Evolutionary conservation across 35 echinoderm and acorn worm species (phyloP).

Genomic region (Ptychodera flava): DNA sequence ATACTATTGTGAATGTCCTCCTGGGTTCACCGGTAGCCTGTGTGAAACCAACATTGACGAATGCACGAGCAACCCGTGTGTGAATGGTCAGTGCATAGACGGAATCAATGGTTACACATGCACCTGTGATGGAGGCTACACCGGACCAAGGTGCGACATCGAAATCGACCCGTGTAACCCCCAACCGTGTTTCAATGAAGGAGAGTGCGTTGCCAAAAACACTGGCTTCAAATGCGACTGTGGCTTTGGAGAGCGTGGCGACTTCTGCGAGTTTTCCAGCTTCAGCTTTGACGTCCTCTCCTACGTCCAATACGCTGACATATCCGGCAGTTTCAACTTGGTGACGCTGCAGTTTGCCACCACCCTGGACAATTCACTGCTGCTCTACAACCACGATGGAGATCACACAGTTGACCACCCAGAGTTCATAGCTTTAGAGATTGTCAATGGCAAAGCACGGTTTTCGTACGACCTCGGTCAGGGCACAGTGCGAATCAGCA

Average conservation of each 20-base stretch:
- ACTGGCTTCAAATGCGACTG: slow-evolving; percentile 68
- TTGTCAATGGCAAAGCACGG: slow-evolving; percentile 45
- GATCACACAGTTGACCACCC: slow-evolving; percentile 18
- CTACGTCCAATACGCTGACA: slow-evolving; percentile 37
- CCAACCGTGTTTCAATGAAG: slow-evolving; percentile 68
- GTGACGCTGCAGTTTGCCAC: slow-evolving; percentile 76
- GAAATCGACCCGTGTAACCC: slow-evolving; percentile 72
- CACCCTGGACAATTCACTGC: slow-evolving; percentile 43
- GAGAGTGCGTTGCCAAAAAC: slow-evolving; percentile 48
- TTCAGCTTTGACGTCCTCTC: slow-evolving; percentile 69
- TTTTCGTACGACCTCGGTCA: slow-evolving; percentile 67
- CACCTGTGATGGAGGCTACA: slow-evolving; percentile 58
- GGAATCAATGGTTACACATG: slow-evolving; percentile 58
- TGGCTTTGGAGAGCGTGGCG: slow-evolving; percentile 56
- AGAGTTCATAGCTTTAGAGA: slow-evolving; percentile 75
- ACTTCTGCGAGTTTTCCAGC: slow-evolving; percentile 59
- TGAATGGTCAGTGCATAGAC: slow-evolving; percentile 65
- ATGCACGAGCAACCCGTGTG: slow-evolving; percentile 50
- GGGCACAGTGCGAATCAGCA: slow-evolving; percentile 38
- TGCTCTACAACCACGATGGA: slow-evolving; percentile 89
- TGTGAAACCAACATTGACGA: slow-evolving; percentile 68
- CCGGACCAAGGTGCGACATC: slow-evolving; percentile 35
- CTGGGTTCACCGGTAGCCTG: slow-evolving; percentile 53
- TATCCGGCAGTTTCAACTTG: slow-evolving; percentile 18
- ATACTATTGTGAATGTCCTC: slow-evolving; percentile 57